Evolutionary conservation across 2,888 invertebrate genomes (phyloP).

Genomic region (Lordiphosa fenestrarum): DNA sequence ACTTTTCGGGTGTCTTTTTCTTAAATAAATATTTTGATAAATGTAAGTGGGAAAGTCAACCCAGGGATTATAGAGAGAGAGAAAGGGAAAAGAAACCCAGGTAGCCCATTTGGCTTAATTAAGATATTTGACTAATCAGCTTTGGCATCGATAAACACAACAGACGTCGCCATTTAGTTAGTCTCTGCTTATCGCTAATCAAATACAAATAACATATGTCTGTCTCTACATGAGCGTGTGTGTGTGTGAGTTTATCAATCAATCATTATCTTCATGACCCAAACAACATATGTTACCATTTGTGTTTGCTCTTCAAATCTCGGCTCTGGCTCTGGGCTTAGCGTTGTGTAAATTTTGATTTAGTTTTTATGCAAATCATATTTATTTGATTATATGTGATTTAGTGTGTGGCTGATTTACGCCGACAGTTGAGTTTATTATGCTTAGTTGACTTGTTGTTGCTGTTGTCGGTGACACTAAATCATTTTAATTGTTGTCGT

Average conservation of each 20-base stretch:
- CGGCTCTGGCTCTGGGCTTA: constrained; percentile 23
- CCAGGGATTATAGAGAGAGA: constrained; percentile 23
- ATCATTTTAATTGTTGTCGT: constrained; percentile 73
- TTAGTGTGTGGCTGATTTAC: constrained; percentile 68
- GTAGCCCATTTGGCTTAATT: constrained; percentile 61
- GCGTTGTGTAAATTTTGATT: constrained; percentile 39
- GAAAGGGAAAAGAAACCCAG: constrained; percentile 31
- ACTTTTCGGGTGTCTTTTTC: constrained; percentile 31
- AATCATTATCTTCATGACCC: constrained; percentile 67
- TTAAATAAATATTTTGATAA: constrained; percentile 43
- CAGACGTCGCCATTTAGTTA: constrained; percentile 42
- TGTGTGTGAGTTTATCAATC: constrained; percentile 41
- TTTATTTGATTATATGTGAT: constrained; percentile 69
- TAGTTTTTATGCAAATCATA: constrained; percentile 73
- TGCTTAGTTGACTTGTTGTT: constrained; percentile 31
- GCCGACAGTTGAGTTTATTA: constrained; percentile 62
- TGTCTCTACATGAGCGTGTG: constrained; percentile 25
- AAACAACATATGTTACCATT: constrained; percentile 52
- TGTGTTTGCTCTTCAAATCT: constrained; percentile 18
- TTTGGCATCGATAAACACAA: constrained; percentile 43
- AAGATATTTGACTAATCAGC: constrained; percentile 60
- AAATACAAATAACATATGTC: constrained; percentile 57
- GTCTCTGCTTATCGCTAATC: constrained; percentile 54
- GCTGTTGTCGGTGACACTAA: constrained; percentile 50
- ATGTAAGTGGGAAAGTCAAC: constrained; percentile 17